Percentiles rank a stretch among this genome's conserved stretches.
Evolutionary conservation across 2,113 vertebrate species (phyloP).

Genomic region (Triplophysa tibetana): DNA sequence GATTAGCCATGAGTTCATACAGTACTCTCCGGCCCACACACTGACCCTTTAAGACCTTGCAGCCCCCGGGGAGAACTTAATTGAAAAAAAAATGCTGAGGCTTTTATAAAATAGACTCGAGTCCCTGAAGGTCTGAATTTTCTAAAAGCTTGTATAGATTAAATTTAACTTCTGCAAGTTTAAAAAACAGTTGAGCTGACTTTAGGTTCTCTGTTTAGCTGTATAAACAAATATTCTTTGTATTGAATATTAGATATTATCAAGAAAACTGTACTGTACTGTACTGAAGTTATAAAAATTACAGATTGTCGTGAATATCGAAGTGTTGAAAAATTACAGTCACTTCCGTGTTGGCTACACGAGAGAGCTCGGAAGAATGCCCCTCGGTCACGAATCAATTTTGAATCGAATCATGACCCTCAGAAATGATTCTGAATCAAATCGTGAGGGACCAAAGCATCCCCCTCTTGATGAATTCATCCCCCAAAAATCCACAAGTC

Average conservation of each 20-base stretch:
- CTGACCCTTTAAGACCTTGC: constrained; percentile 1
- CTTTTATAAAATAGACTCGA: neutral
- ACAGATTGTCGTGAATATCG: no score
- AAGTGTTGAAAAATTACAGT: no score
- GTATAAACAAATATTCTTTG: neutral
- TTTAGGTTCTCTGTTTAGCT: neutral
- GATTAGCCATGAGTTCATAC: constrained; percentile 42
- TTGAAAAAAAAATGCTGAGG: constrained; percentile 24
- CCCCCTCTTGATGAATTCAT: no score
- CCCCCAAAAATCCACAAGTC: no score
- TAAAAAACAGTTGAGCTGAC: neutral
- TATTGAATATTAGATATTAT: neutral
- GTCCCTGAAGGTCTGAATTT: neutral
- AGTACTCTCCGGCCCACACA: neutral
- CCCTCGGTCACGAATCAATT: no score
- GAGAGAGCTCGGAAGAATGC: no score
- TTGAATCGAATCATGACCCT: no score
- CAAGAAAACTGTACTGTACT: no score
- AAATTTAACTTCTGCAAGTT: neutral
- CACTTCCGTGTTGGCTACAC: no score
- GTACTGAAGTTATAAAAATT: no score
- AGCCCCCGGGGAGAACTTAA: neutral
- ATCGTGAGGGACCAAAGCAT: no score
- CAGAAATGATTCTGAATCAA: no score
- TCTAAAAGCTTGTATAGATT: neutral